Evolutionary conservation across 2,797 vertebrate species (phyloP), one percentile per base, ranked within the genome.

Genomic region (Pipistrellus nathusii): DNA sequence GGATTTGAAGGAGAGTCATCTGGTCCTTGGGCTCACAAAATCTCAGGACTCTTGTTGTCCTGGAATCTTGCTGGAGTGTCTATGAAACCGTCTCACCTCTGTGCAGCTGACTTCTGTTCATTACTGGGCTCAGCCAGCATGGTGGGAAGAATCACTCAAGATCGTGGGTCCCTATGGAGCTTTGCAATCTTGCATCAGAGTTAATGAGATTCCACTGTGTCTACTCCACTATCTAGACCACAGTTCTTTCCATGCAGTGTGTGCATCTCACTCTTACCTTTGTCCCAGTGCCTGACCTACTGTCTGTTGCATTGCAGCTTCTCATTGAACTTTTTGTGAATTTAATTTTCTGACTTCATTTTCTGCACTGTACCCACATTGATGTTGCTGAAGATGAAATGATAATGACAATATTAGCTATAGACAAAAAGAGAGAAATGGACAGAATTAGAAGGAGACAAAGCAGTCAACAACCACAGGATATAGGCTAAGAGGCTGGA

Each of bases 31-130:
- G 10, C 9, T 51, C 71, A 55, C 2, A 87, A 72, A 38, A 18
- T 76, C 72, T 84, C 85, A 75, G 71, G 5, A 6, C 18, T 84
- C 27, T 94, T 66, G 23, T 71, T 92, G 41, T 95, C 48, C 76
- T 72, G 62, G 84, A 81, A 92, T 10, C 6, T 35, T 62, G 35
- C 10, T 68, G n/a, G 32, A 66, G 21, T 81, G 25, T 82, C 57
- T 75, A 4, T 51, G n/a, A 90, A 82, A 12, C 17, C 64, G 2
- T 75, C 30, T 86, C 4, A 64, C 21, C 23, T 86, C 57, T 87
- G n/a, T 88, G 68, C 14, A 30, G 17, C 55, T 75, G 55, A 90
- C 10, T 89, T 89, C n/a, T 68, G 46, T 25, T 55, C 14, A n/a
- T 1, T n/a, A 8, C 30, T 68, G 20, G 38, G 68, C n/a, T 82